Evolutionary conservation across 2,113 vertebrate genomes (phyloP).

Genomic region (Puntigrus tetrazona): DNA sequence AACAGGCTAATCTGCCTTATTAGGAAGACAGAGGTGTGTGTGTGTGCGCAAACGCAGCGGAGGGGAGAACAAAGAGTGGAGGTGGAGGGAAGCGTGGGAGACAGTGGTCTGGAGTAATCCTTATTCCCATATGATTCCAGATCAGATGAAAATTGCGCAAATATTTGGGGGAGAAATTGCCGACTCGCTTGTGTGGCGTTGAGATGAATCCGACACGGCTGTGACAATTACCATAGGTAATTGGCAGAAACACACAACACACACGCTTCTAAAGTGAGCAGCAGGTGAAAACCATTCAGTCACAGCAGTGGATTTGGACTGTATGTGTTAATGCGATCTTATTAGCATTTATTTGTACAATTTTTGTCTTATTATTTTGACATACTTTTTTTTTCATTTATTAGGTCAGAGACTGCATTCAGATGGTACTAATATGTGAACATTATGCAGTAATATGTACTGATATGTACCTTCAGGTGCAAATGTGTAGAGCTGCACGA

Average conservation of each 20-base stretch:
- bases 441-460: too few species aligned
- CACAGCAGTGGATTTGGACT: neutral
- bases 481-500: too few species aligned
- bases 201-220: conserved; percentile 25
- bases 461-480: too few species aligned
- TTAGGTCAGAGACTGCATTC: neutral
- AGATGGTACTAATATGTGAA: too few species aligned
- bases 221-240: conserved; percentile 18
- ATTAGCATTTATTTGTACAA: neutral
- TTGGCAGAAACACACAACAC: neutral
- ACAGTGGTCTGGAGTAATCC: conserved; percentile 49
- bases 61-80: conserved; percentile 45
- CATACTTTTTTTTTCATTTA: too few species aligned
- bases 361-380: neutral
- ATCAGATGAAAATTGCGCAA: conserved; percentile 41
- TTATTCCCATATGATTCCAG: conserved; percentile 47
- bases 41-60: conserved; percentile 11
- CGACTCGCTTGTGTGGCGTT: conserved; percentile 30
- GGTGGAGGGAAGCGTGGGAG: conserved; percentile 16
- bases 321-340: neutral
- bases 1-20: conserved; percentile 41
- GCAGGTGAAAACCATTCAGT: neutral
- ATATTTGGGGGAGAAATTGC: conserved; percentile 46
- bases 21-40: conserved; percentile 38
- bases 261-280: conserved; percentile 15